Base-by-base conservation (phyloP, 2,888 invertebrate genomes). In the Chaetogeoica ovagalla region DNA sequence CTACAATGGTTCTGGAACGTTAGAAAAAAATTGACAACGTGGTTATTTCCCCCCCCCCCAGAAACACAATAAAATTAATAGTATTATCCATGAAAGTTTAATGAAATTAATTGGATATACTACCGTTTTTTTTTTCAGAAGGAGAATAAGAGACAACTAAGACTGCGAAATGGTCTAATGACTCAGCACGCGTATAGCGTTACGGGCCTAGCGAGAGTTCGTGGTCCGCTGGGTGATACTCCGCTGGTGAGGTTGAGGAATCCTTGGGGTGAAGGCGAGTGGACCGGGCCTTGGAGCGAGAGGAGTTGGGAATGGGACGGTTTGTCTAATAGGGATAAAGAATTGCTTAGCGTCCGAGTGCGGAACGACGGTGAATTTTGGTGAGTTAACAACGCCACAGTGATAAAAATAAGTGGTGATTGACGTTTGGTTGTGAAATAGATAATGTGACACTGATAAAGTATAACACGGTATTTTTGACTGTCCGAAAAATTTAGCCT, bases 261-360 rank as follows among this genome's bases (percentile, higher is more conserved):
- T 84, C 90, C 91, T 1, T 90, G 90, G 89, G 91, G 90, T 5
- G 86, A 89, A 82, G 90, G 90, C 1, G 91, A 91, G 84, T 91
- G 91, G 92, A 89, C 89, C 62, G 92, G 92, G 43, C 89, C 91
- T 1, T 92, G 93, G 92, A 89, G 91, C 82, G 91, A 91, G 85
- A 86, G 90, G 82, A 89, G 90, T 73, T 89, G 90, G 88, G 91
- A 91, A 86, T 91, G 92, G 92, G 90, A 90, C 85, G 89, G 90
- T 23, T 87, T 92, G 70, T 88, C 90, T 23, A 88, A 89, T 70
- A 86, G 90, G 82, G 91, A 91, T 85, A 90, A 91, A 83, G 90
- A 90, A 83, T 86, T 90, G 82, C 88, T 91, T 7, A 90, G 90
- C 81, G 89, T 90, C 13, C 85, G 90, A 82, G 89, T 90, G 23